phyloP scores from a whole-genome alignment of 2,888 invertebrate species.

The Ferrisia virgata region DNA sequence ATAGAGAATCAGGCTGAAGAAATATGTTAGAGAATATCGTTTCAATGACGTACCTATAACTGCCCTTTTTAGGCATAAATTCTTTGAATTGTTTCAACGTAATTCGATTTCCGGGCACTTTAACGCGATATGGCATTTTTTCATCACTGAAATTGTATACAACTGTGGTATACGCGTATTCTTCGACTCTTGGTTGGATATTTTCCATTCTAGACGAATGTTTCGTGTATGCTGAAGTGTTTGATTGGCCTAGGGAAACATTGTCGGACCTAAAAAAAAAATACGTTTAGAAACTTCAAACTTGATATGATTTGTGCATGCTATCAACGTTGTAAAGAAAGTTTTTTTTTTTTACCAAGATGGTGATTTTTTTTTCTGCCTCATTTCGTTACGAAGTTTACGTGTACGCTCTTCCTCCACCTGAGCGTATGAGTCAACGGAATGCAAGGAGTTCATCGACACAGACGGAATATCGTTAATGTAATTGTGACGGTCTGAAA shows the following conservation, averaged over 20 bases:
- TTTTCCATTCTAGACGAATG: background rate
- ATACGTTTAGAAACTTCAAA: background rate
- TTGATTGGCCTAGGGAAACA: background rate
- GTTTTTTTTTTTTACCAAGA: constrained; percentile 35
- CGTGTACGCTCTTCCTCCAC: constrained; percentile 73
- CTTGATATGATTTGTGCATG: too few relatives aligned
- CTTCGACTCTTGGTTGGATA: background rate
- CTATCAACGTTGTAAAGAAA: too few relatives aligned
- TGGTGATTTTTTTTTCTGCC: constrained; percentile 43
- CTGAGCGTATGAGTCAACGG: constrained; percentile 68
- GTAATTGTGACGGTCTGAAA: background rate
- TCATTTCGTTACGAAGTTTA: constrained; percentile 52
- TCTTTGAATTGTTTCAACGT: constrained; percentile 91
- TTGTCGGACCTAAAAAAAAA: background rate
- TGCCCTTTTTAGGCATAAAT: constrained; percentile 87
- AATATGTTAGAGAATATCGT: too few relatives aligned
- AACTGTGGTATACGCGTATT: constrained; percentile 65
- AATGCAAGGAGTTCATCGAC: constrained; percentile 62
- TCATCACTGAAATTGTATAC: constrained; percentile 91
- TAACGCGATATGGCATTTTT: constrained; percentile 85
- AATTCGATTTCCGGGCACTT: constrained; percentile 80
- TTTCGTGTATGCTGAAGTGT: background rate
- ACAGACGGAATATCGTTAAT: constrained; percentile 59
- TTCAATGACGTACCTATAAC: constrained; percentile 71
- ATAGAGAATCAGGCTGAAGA: too few relatives aligned